phyloP scores from a whole-genome alignment of 2,888 invertebrate genomes.

The Andrena fulva region DNA sequence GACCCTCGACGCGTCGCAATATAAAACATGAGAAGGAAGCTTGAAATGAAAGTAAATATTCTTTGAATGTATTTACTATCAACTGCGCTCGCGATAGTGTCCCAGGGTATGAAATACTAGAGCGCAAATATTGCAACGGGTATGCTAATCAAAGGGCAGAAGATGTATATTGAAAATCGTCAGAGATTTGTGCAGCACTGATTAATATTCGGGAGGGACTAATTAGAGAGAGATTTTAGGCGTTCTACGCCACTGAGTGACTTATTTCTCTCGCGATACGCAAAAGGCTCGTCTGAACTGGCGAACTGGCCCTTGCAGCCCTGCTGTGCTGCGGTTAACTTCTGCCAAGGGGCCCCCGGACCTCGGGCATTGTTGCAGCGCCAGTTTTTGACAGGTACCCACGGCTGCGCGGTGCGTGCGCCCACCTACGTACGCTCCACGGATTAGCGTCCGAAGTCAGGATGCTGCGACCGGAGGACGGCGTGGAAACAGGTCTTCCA shows the following conservation, averaged over 20 bases:
- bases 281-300: conserved; percentile 66
- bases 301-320: conserved; percentile 72
- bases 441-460: conserved; percentile 73
- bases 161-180: not conserved
- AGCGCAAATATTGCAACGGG: too few species aligned
- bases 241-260: conserved; percentile 71
- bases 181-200: not conserved
- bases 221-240: not conserved
- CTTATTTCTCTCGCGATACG: conserved; percentile 75
- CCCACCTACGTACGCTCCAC: conserved; percentile 74
- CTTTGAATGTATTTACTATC: not conserved
- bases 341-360: conserved; percentile 71
- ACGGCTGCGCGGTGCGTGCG: conserved; percentile 58
- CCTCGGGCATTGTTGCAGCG: conserved; percentile 74
- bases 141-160: too few species aligned
- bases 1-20: not conserved
- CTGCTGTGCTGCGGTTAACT: conserved; percentile 77
- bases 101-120: too few species aligned
- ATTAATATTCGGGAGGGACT: not conserved
- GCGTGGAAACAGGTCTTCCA: conserved; percentile 61
- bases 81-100: not conserved
- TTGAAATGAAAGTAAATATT: not conserved
- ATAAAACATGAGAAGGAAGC: not conserved
- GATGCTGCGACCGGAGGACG: conserved; percentile 53
- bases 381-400: conserved; percentile 78